Base-by-base conservation (phyloP, 1,140 invertebrate genomes). In the Bombus sylvicola region DNA sequence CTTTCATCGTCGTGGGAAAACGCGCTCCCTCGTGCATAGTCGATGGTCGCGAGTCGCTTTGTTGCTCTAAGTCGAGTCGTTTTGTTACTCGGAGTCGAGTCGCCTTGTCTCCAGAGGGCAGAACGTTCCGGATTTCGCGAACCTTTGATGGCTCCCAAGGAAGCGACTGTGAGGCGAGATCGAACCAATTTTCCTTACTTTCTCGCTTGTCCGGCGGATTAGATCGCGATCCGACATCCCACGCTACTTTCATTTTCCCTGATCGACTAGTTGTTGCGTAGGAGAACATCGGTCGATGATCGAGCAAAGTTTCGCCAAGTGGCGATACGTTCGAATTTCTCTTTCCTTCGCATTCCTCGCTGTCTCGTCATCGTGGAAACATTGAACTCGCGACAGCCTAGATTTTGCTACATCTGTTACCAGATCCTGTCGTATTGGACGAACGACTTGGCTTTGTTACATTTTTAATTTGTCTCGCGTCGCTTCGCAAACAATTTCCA, bases 1-100 rank as follows among this genome's bases (percentile, higher is more conserved):
- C 68, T 80, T 53, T 31, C 47, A 10, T 84, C 34, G 39, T 34
- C 34, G 5, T 77, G 82, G 74, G 74, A 78, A 43, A 72, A 78
- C 57, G 22, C 59, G 34, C 81, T 71, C 57, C 9, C 37, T n/a
- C 69, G 43, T 25, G 73, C 15, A 3, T 31, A 5, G 15, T n/a
- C 31, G 43, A 34, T 18, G 39, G 8, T 68, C 8, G 9, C 37
- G 34, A 43, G 47, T 62, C 82, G 43, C 13, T 47, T 18, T 47
- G 15, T 47, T 47, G 13, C 43, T 47, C 43, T 1, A 47, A 47
- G 43, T 57, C 53, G 12, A 59, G 41, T 43, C 82, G 66, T 72
- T 79, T 59, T 34, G 64, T 34, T 59, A 18, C 47, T 22, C 18
- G 9, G 25, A 28, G 57, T 28, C 53, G 2, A 62, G 34, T 43